Base-by-base conservation (phyloP, 2,888 invertebrate species). In the Nezara viridula region DNA sequence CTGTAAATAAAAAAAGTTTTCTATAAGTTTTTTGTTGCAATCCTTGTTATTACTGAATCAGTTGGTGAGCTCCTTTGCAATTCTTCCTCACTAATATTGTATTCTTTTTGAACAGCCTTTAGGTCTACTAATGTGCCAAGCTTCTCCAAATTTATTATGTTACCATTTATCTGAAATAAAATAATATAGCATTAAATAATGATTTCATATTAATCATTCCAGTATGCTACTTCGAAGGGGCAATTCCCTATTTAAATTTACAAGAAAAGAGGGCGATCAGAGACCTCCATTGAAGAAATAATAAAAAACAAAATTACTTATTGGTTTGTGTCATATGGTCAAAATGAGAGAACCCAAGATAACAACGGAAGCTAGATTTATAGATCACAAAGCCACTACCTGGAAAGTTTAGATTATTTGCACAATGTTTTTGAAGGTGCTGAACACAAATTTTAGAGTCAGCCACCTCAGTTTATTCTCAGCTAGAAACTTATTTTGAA, bases 11-110 rank as follows among this genome's bases (percentile, higher is more conserved):
- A 81, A 86, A 55, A 55, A 40, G 12, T 49, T 24, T 1, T 85
- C 32, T 47, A 55, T 44, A 88, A 50, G 27, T 55, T 47, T 89
- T 89, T 89, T 24, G 86, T 44, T n/a, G 86, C 50, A 27, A 89
- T 89, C 55, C 89, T 86, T 47, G 89, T 86, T 19, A 89, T 32
- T n/a, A 89, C 52, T 27, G 89, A 89, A 37, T 89, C 60, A 14
- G 40, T 32, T 21, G 37, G 47, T 32, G 73, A 50, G 40, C 50
- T 81, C 27, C 19, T 52, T n/a, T 66, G 16, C 16, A 73, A n/a
- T 86, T 89, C 89, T 24, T 32, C 44, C 21, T 47, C 44, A 14
- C 14, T 77, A n/a, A 89, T 44, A 19, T 52, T 52, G 52, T 89
- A 89, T n/a, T 60, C 60, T 37, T 89, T 73, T 40, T n/a, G 27